A percentile compares a stretch with the other conserved stretches of the same genome.
phyloP scores from a whole-genome alignment of 1,140 invertebrate genomes.

The Tenebrio molitor region DNA sequence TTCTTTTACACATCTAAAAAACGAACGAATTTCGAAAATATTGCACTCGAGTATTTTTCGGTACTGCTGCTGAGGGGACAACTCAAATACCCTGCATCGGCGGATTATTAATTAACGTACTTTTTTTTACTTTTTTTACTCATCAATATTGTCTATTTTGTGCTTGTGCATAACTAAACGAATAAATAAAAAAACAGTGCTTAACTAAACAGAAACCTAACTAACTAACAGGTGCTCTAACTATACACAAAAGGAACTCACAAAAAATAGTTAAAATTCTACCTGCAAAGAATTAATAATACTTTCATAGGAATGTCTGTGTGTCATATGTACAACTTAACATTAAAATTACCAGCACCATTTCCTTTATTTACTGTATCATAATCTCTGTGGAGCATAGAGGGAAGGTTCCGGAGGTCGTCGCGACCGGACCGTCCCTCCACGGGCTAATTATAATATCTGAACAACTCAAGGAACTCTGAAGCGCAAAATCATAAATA shows the following conservation, averaged over 20 bases:
- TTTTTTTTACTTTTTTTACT: conserved; percentile 23
- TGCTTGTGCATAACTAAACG: conserved; percentile 47
- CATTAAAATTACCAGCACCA: conserved; percentile 62
- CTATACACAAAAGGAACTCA: conserved; percentile 53
- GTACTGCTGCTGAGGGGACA: conserved; percentile 49
- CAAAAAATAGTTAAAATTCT: conserved; percentile 47
- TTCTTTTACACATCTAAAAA: conserved; percentile 47
- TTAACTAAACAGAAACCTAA: conserved; percentile 24
- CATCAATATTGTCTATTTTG: conserved; percentile 56
- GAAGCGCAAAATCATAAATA: conserved; percentile 57
- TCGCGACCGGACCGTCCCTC: not conserved
- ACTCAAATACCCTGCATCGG: conserved; percentile 53
- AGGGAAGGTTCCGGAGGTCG: not conserved
- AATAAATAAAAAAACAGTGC: conserved; percentile 21
- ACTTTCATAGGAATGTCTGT: conserved; percentile 65
- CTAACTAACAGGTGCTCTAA: conserved; percentile 10
- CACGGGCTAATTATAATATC: conserved; percentile 4
- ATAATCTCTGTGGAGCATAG: conserved; percentile 23
- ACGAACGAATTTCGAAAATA: conserved; percentile 46
- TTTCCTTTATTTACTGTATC: conserved; percentile 50
- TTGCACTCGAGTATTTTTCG: conserved; percentile 55
- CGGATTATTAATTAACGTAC: too few relatives aligned
- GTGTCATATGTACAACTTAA: conserved; percentile 64
- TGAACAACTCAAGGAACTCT: conserved; percentile 55
- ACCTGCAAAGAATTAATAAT: conserved; percentile 60